These are phyloP conservation scores for Iguana delicatissima DNA, from an alignment of 2,797 vertebrate genomes.

Conservation along the genomic window DNA sequence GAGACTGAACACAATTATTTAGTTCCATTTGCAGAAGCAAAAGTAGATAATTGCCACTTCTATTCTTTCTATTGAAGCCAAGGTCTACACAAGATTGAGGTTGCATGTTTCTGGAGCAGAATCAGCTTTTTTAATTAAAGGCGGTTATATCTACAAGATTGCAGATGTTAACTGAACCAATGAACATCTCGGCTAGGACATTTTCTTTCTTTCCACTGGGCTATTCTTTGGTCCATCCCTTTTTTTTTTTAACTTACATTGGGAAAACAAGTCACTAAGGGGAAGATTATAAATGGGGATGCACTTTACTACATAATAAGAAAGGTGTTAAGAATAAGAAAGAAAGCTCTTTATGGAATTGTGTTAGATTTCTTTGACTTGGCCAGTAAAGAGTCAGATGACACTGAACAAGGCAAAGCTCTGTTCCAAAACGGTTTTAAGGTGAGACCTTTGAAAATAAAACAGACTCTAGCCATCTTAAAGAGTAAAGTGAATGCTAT, in stretches of 20 bases:
- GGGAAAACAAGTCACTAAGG: background rate
- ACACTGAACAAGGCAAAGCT: background rate
- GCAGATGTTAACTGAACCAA: background rate
- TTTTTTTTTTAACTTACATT: background rate
- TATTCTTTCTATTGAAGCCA: no score
- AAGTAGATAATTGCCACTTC: no score
- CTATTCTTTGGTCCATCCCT: background rate
- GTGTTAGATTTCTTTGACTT: constrained; percentile 8
- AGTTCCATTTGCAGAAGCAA: no score
- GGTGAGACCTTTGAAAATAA: constrained; percentile 5
- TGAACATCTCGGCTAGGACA: background rate
- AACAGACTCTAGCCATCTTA: background rate
- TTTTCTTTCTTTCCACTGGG: background rate
- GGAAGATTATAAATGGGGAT: background rate
- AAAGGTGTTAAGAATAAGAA: background rate
- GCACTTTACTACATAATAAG: background rate
- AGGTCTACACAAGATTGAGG: background rate
- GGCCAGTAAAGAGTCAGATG: background rate
- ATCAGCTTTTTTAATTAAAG: background rate
- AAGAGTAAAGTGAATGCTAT: background rate
- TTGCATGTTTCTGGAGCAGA: background rate
- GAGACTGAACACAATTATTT: constrained; percentile 14
- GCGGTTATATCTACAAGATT: background rate
- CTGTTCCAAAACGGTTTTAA: constrained; percentile 6
- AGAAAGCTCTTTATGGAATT: background rate